Conservation (phyloP, 2,113 vertebrate genomes). For the Oryzias javanicus region DNA sequence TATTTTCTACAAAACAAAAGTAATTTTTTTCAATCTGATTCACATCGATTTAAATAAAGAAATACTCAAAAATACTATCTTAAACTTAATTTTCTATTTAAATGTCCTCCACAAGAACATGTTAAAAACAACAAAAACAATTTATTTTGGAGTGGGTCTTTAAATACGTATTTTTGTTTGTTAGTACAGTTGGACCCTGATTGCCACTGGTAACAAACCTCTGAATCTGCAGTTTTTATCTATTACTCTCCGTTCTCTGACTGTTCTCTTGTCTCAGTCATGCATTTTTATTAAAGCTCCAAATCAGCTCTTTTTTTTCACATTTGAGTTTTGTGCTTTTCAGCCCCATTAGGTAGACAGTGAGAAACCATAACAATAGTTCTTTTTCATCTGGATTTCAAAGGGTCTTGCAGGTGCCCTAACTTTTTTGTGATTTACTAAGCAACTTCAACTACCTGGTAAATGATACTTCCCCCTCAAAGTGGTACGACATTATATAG, state of each 20-base stretch:
- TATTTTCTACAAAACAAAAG: no score
- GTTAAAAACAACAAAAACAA: no score
- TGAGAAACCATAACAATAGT: neutral
- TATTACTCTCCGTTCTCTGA: slow-evolving; percentile 21
- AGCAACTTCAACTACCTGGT: slow-evolving; percentile 51
- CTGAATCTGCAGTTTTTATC: slow-evolving; percentile 18
- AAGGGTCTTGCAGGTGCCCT: slow-evolving; percentile 8
- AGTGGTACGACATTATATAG: slow-evolving; percentile 54
- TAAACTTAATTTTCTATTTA: no score
- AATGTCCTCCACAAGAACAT: no score
- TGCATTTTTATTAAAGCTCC: slow-evolving; percentile 16
- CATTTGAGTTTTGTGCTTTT: neutral
- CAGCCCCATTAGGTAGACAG: neutral
- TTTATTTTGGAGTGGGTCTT: neutral
- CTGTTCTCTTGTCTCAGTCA: slow-evolving; percentile 20
- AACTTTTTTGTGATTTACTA: slow-evolving; percentile 25
- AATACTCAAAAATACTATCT: no score
- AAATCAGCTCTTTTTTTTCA: slow-evolving; percentile 11
- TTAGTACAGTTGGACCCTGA: slow-evolving; percentile 20
- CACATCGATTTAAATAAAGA: no score
- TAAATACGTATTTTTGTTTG: slow-evolving; percentile 20
- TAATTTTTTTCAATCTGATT: no score
- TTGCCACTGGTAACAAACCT: slow-evolving; percentile 21
- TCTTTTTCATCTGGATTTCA: slow-evolving; percentile 11
- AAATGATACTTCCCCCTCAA: slow-evolving; percentile 29